Evolutionary conservation across 2,888 invertebrate genomes (phyloP).

Genomic region (Taphrorychus bicolor): DNA sequence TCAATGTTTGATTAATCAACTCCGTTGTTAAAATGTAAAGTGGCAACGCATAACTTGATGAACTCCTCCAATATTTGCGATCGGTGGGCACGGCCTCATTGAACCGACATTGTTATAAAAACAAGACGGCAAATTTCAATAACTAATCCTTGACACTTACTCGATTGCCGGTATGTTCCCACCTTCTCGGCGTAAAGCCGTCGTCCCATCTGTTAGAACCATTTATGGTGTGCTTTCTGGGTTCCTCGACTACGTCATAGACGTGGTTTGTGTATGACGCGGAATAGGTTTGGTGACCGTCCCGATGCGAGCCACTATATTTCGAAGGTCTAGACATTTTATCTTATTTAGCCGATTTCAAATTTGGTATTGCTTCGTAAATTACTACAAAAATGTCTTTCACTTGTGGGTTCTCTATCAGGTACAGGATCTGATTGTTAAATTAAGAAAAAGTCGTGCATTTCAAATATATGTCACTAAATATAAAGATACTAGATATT

Average conservation of each 20-base stretch:
- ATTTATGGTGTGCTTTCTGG: constrained; percentile 31
- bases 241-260: constrained; percentile 21
- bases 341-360: background rate
- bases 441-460: too few species aligned
- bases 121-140: constrained; percentile 8
- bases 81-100: too few species aligned
- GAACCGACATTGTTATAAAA: background rate
- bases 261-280: constrained; percentile 11
- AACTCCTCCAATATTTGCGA: background rate
- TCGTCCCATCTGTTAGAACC: constrained; percentile 29
- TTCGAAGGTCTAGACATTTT: constrained; percentile 29
- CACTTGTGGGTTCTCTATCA: too few species aligned
- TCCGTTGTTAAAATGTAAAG: too few species aligned
- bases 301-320: constrained; percentile 18
- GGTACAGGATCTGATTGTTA: too few species aligned
- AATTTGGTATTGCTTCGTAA: background rate
- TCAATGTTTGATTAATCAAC: too few species aligned
- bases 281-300: constrained; percentile 2
- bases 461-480: too few species aligned
- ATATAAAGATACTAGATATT: too few species aligned
- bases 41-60: background rate
- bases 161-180: constrained; percentile 21
- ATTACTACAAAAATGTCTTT: background rate
- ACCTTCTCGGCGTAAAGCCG: constrained; percentile 23
- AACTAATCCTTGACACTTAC: constrained; percentile 32